Evolutionary conservation across 64 coral and sea anemone genomes (phyloP).

Genomic region (Astreopora myriophthalma): DNA sequence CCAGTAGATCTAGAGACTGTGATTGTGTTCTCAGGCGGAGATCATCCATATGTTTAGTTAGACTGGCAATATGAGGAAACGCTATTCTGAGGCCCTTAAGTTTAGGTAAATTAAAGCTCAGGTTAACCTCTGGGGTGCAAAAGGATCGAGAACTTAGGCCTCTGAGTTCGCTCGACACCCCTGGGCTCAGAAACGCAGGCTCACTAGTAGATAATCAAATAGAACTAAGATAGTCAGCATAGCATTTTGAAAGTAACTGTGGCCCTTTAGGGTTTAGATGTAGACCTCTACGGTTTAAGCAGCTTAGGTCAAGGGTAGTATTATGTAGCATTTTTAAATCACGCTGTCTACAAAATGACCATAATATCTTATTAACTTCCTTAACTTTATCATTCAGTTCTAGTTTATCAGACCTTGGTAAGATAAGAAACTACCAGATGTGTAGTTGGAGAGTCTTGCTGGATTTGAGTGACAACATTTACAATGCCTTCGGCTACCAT

Average conservation of each 20-base stretch:
- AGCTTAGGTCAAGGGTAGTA: not conserved
- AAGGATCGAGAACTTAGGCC: not conserved
- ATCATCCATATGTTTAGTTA: slow-evolving; percentile 11
- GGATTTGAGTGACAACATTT: no score
- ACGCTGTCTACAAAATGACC: no score
- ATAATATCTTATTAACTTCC: no score
- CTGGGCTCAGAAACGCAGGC: not conserved
- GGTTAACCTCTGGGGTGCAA: not conserved
- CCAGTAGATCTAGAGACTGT: slow-evolving; percentile 22
- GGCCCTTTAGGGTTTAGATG: slow-evolving; percentile 10
- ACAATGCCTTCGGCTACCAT: no score
- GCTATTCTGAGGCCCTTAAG: slow-evolving; percentile 3
- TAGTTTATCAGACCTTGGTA: no score
- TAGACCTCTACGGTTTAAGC: not conserved
- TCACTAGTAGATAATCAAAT: not conserved
- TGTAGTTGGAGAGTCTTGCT: no score
- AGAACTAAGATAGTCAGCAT: not conserved
- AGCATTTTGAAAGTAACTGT: not conserved
- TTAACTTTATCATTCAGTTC: no score
- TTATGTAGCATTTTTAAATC: no score
- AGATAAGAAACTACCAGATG: no score
- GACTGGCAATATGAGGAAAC: slow-evolving; percentile 28
- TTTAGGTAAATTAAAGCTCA: slow-evolving; percentile 11
- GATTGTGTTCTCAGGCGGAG: not conserved
- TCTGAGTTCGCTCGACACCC: not conserved